A percentile compares a stretch with the other conserved stretches of the same genome.
These are phyloP conservation scores for Drosophila dunni DNA, from an alignment of 1,140 invertebrate species.

Conservation along the genomic window DNA sequence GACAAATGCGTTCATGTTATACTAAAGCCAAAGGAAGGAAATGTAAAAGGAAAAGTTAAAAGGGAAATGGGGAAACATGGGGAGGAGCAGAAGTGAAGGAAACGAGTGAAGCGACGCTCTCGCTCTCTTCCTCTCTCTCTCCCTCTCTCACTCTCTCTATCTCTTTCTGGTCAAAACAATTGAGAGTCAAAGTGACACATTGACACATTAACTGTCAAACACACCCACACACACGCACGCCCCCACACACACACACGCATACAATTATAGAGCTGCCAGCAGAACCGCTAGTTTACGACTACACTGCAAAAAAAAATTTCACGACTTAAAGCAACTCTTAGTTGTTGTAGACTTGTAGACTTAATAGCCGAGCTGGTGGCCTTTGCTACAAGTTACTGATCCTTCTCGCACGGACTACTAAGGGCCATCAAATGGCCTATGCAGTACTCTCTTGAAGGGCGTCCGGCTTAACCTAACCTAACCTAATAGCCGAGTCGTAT, in stretches of 20 bases:
- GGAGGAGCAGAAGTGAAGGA: not conserved
- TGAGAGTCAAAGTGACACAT: constrained; percentile 61
- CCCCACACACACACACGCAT: constrained; percentile 3
- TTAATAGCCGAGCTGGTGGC: no score
- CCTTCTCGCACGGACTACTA: no score
- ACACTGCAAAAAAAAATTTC: constrained; percentile 19
- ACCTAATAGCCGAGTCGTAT: no score
- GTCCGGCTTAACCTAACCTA: no score
- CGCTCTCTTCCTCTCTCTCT: no score
- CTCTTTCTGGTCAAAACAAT: constrained; percentile 39
- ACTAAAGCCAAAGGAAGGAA: not conserved
- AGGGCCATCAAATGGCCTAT: no score
- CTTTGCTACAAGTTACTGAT: no score
- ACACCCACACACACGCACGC: constrained; percentile 14
- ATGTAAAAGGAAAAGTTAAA: not conserved
- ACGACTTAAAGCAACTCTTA: no score
- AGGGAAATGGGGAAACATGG: not conserved
- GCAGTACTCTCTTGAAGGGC: no score
- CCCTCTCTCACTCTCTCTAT: no score
- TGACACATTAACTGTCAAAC: constrained; percentile 58
- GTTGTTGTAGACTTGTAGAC: no score
- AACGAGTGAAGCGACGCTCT: constrained; percentile 5
- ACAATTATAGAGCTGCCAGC: constrained; percentile 5
- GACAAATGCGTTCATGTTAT: constrained; percentile 30
- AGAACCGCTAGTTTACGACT: constrained; percentile 24